Evolutionary conservation across 2,797 vertebrate genomes (phyloP).

Genomic region (Crocodylus rhombifer): DNA sequence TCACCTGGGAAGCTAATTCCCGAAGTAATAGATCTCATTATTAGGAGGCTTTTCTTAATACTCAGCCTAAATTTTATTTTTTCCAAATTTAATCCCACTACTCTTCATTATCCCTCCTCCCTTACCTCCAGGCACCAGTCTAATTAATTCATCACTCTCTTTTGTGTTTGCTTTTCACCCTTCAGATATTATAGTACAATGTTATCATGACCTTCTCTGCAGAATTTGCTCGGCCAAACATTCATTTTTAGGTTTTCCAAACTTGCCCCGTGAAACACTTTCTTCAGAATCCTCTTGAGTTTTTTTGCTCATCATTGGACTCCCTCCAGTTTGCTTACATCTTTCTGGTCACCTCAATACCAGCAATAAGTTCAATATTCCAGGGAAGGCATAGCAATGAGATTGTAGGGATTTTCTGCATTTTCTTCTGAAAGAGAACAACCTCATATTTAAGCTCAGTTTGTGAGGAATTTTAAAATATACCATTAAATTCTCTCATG

Average conservation of each 20-base stretch:
- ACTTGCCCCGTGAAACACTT: conserved; percentile 40
- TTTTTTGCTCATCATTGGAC: conserved; percentile 41
- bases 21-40: conserved; percentile 71
- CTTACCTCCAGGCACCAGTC: conserved; percentile 51
- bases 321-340: conserved; percentile 49
- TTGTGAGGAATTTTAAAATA: not conserved
- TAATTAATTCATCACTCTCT: conserved; percentile 73
- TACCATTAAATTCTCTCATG: not conserved
- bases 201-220: conserved; percentile 50
- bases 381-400: conserved; percentile 15
- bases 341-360: conserved; percentile 27
- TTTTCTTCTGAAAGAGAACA: not conserved
- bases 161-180: conserved; percentile 55
- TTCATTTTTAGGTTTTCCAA: conserved; percentile 26
- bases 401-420: not conserved
- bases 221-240: conserved; percentile 44
- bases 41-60: conserved; percentile 32
- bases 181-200: conserved; percentile 67
- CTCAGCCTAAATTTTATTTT: conserved; percentile 71
- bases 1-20: conserved; percentile 67
- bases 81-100: conserved; percentile 74
- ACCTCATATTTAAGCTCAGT: not conserved
- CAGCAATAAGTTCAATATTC: conserved; percentile 36
- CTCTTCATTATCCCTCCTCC: conserved; percentile 66
- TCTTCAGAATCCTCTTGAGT: conserved; percentile 38